Base-by-base conservation (phyloP, 2,113 vertebrate species). In the Thalassoma bifasciatum region DNA sequence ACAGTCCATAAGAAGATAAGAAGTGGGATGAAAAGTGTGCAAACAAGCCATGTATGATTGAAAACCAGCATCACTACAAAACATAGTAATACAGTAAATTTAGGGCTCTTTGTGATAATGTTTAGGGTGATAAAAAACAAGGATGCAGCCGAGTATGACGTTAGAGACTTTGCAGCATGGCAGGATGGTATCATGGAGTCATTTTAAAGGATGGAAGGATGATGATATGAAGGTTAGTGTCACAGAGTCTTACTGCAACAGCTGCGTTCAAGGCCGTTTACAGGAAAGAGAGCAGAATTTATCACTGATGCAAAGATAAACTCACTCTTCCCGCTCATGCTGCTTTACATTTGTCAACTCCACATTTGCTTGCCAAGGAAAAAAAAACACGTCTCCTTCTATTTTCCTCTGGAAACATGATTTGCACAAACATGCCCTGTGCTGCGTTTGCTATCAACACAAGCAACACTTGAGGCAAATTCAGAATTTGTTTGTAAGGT, bases 161-260 rank as follows among this genome's bases (percentile, higher is more conserved):
- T 10, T 40, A 13, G 38, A 13, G 13, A 13, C 10, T 42, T 12
- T 42, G 40, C 14, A 3, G 40, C 10, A 42, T 42, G 38, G n/a
- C 16, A 17, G 6, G 9, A 13, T 9, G 12, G 10, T n/a, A n/a
- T n/a, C n/a, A n/a, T n/a, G n/a, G n/a, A n/a, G n/a, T n/a, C n/a
- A 40, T 10, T 3, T 4, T 40, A 30, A 40, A 49, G 58, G 9
- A 2, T 12, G 68, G 23, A 24, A 0, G 50, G 44, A 10, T 8
- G 47, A 24, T 49, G 53, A 37, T 19, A 40, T 74, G 58, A 77
- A 58, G 26, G 53, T 59, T 74, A 49, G 54, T 58, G 47, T 67
- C 81, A 81, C 83, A 47, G 67, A 53, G 72, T 47, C 76, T 84
- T 84, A 86, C 78, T 75, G 64, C 72, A 84, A 80, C 82, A 72